Conservation (phyloP, 2,113 vertebrate genomes). For the Gambusia holbrooki region DNA sequence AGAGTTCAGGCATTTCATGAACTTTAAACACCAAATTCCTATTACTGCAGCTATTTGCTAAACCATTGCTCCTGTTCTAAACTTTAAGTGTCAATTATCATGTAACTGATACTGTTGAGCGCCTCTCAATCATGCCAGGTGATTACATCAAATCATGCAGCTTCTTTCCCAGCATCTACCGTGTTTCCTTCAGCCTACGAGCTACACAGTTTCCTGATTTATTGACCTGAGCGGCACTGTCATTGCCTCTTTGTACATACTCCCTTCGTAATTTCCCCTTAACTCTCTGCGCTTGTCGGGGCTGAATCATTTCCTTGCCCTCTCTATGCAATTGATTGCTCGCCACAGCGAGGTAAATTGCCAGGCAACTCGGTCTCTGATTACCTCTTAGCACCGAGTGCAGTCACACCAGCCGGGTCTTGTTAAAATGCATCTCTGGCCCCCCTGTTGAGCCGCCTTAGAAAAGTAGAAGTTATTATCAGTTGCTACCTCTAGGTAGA, state of each 20-base stretch:
- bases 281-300: constrained; percentile 66
- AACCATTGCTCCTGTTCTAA: constrained; percentile 4
- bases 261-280: constrained; percentile 63
- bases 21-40: constrained; percentile 8
- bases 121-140: constrained; percentile 38
- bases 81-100: constrained; percentile 17
- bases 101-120: constrained; percentile 32
- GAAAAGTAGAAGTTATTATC: constrained; percentile 74
- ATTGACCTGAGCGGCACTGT: constrained; percentile 60
- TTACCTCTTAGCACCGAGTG: constrained; percentile 82
- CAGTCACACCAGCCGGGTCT: constrained; percentile 74
- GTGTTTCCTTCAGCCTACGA: constrained; percentile 39
- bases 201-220: constrained; percentile 57
- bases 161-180: constrained; percentile 45
- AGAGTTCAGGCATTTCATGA: constrained; percentile 28
- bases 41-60: constrained; percentile 34
- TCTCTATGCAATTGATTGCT: constrained; percentile 81
- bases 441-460: constrained; percentile 68
- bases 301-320: constrained; percentile 82
- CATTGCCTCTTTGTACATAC: constrained; percentile 56
- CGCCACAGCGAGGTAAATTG: constrained; percentile 81
- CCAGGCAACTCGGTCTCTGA: constrained; percentile 79
- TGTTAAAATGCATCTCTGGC: constrained; percentile 79
- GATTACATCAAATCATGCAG: constrained; percentile 58
- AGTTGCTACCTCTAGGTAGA: constrained; percentile 62